phyloP scores from a whole-genome alignment of 2,113 vertebrate genomes.

The Pseudopodoces humilis region DNA sequence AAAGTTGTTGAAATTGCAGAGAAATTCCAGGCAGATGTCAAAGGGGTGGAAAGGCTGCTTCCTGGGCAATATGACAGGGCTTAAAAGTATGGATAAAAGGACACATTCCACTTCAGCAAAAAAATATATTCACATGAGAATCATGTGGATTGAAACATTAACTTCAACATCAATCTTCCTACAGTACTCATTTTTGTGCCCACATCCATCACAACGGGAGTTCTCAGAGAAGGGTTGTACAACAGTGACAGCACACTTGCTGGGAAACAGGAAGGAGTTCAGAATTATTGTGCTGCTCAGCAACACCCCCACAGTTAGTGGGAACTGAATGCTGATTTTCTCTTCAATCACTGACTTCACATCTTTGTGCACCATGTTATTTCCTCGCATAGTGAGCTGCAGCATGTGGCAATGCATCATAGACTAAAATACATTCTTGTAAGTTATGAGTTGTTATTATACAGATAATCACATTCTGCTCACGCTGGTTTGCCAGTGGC shows the following conservation, averaged over 20 bases:
- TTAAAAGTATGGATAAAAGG: background rate
- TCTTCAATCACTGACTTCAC: background rate
- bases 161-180: background rate
- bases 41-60: background rate
- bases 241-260: background rate
- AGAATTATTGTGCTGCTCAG: background rate
- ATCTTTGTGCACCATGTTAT: background rate
- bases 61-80: background rate
- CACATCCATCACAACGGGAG: accelerated
- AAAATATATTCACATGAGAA: background rate
- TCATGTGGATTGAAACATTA: background rate
- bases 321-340: background rate
- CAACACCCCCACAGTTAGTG: background rate
- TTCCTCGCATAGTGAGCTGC: background rate
- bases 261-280: background rate
- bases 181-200: background rate
- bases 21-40: background rate
- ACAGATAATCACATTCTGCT: background rate
- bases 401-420: background rate
- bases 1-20: background rate
- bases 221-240: background rate
- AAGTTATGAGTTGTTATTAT: background rate
- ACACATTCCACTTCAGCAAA: background rate
- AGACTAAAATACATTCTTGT: background rate
- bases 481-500: background rate